A percentile compares a stretch with the other conserved stretches of the same genome.
phyloP scores from a whole-genome alignment of 2,888 invertebrate genomes.

The Drosophila mimetica region DNA sequence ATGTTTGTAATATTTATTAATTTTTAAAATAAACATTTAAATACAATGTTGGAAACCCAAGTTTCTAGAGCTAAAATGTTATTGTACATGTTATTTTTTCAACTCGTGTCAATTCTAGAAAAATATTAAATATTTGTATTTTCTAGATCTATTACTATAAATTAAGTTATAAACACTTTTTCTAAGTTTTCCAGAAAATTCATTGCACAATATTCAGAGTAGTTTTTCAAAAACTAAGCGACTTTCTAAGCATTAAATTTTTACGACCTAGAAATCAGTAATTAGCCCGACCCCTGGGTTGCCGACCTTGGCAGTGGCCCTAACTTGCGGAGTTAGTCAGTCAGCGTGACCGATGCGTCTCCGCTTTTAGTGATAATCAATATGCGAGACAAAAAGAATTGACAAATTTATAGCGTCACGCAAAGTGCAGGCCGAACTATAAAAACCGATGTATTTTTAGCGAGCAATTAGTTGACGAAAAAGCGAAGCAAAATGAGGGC shows the following conservation, averaged over 20 bases:
- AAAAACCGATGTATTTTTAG: slow-evolving; percentile 18
- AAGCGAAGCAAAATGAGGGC: slow-evolving; percentile 49
- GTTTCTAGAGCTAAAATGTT: too few relatives aligned
- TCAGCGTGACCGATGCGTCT: slow-evolving; percentile 31
- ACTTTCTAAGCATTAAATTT: not conserved
- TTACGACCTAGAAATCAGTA: slow-evolving; percentile 5
- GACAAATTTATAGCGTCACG: slow-evolving; percentile 30
- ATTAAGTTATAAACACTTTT: not conserved
- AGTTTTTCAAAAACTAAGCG: not conserved
- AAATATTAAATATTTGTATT: too few relatives aligned
- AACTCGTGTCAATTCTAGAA: too few relatives aligned
- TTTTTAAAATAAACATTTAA: too few relatives aligned
- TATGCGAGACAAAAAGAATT: slow-evolving; percentile 19
- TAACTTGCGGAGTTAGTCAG: slow-evolving; percentile 8
- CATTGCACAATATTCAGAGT: not conserved
- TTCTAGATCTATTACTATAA: too few relatives aligned
- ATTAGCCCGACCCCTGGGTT: slow-evolving; percentile 3
- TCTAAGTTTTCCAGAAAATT: not conserved
- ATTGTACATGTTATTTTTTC: too few relatives aligned
- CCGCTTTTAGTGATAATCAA: slow-evolving; percentile 30
- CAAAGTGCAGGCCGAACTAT: slow-evolving; percentile 19
- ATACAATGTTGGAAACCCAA: too few relatives aligned
- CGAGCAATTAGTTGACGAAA: slow-evolving; percentile 32
- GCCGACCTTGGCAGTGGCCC: slow-evolving; percentile 29
- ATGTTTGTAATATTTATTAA: not conserved